Conservation (phyloP, 1,140 invertebrate genomes). For the Meloidogyne hapla region DNA sequence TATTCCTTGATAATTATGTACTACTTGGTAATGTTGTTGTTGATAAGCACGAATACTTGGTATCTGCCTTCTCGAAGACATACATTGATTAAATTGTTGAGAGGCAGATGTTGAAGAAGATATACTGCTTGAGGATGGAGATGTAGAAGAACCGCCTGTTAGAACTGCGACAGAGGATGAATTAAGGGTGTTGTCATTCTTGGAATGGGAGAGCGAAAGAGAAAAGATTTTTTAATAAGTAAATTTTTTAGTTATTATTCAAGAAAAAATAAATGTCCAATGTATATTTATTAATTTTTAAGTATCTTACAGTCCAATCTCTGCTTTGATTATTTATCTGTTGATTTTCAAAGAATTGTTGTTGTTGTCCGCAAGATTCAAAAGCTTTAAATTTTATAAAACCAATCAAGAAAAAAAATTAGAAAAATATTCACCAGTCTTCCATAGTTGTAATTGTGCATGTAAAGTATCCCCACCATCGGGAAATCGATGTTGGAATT, state of each 20-base stretch:
- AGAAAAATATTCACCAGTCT: conserved; percentile 60
- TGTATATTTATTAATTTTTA: too few species aligned
- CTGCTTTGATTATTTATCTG: background rate
- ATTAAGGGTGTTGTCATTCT: background rate
- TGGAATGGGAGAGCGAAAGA: background rate
- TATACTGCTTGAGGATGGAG: background rate
- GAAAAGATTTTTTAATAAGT: background rate
- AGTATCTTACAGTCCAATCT: background rate
- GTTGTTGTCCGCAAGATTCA: conserved; percentile 15
- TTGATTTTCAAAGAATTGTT: background rate
- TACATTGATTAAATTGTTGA: background rate
- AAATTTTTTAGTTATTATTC: too few species aligned
- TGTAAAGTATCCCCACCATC: conserved; percentile 63
- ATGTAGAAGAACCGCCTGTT: background rate
- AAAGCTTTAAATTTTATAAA: conserved; percentile 21
- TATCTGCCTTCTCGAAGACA: background rate
- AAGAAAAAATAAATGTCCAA: too few species aligned
- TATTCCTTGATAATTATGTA: background rate
- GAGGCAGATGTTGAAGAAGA: background rate
- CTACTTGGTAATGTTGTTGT: background rate
- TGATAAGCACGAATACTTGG: background rate
- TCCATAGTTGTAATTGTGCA: conserved; percentile 66
- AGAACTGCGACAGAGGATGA: background rate
- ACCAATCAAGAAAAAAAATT: background rate
- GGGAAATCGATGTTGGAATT: conserved; percentile 59